Evolutionary conservation across 2,113 vertebrate genomes (phyloP).

Genomic region (Anser brachyrhynchus): DNA sequence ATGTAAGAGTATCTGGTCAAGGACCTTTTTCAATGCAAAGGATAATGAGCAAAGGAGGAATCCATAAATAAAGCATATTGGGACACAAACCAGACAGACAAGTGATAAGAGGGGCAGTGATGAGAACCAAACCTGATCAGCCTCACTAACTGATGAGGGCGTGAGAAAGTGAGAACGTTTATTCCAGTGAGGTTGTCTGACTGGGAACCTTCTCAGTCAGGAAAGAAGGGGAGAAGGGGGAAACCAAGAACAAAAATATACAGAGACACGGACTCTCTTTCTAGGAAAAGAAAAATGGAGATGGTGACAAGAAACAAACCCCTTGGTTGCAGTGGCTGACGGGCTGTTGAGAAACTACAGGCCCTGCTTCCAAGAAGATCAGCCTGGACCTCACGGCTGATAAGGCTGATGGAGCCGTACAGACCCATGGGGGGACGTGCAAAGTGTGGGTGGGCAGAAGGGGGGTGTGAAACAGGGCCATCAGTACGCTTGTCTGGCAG

Average conservation of each 20-base stretch:
- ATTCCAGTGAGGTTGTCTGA: not conserved
- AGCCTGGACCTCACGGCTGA: not conserved
- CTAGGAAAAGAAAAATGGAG: not conserved
- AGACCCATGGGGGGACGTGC: too few species aligned
- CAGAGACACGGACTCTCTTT: not conserved
- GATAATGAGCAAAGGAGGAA: not conserved
- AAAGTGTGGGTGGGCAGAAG: not conserved
- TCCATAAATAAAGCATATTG: accelerated
- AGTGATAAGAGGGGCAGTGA: accelerated
- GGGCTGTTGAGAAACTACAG: not conserved
- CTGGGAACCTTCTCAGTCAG: not conserved
- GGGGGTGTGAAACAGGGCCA: accelerated
- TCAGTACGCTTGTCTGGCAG: not conserved
- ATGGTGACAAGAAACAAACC: not conserved
- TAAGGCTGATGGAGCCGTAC: not conserved
- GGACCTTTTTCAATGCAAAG: not conserved
- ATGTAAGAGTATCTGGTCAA: not conserved
- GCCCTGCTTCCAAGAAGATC: not conserved
- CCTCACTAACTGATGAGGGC: not conserved
- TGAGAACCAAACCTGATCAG: not conserved
- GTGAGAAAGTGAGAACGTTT: not conserved
- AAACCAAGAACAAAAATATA: not conserved
- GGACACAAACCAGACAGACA: not conserved
- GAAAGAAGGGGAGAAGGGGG: not conserved
- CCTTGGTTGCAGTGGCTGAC: not conserved